Percentiles rank a stretch among this genome's conserved stretches.
phyloP scores from a whole-genome alignment of 2,113 vertebrate genomes.

The Eublepharis macularius region DNA sequence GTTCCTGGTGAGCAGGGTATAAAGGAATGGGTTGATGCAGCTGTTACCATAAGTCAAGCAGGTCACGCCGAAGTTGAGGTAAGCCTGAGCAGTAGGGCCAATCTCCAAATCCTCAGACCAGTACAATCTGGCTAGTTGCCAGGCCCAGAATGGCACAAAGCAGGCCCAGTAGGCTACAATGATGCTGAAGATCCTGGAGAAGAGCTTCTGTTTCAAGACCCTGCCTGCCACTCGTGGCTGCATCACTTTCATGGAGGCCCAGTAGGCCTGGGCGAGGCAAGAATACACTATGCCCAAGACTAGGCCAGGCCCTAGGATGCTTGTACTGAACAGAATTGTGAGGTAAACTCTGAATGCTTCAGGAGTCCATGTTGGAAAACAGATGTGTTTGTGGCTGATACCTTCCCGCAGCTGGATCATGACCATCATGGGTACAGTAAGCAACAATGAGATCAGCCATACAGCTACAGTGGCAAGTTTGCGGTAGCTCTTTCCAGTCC shows the following conservation, averaged over 20 bases:
- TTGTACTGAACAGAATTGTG: conserved; percentile 80
- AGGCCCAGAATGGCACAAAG: conserved; percentile 88
- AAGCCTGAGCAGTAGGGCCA: conserved; percentile 73
- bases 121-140: conserved; percentile 83
- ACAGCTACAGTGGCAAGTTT: conserved; percentile 67
- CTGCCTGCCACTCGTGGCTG: neutral
- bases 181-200: conserved; percentile 81
- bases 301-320: conserved; percentile 75
- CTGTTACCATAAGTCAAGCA: conserved; percentile 88
- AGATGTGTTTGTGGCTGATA: conserved; percentile 76
- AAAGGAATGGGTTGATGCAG: conserved; percentile 86
- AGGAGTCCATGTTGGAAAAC: conserved; percentile 81
- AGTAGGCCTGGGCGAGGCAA: conserved; percentile 71
- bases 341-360: conserved; percentile 81
- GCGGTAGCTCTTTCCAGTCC: conserved; percentile 20
- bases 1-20: conserved; percentile 81
- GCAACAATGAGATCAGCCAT: conserved; percentile 75
- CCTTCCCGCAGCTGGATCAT: conserved; percentile 81
- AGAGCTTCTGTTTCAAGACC: conserved; percentile 70
- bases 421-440: conserved; percentile 84
- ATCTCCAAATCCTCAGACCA: conserved; percentile 67
- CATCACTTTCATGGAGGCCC: neutral
- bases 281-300: conserved; percentile 75
- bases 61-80: conserved; percentile 85
- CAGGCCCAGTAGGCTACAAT: conserved; percentile 85